Conservation (phyloP, 2,113 vertebrate species). For the Psettodes erumei region DNA sequence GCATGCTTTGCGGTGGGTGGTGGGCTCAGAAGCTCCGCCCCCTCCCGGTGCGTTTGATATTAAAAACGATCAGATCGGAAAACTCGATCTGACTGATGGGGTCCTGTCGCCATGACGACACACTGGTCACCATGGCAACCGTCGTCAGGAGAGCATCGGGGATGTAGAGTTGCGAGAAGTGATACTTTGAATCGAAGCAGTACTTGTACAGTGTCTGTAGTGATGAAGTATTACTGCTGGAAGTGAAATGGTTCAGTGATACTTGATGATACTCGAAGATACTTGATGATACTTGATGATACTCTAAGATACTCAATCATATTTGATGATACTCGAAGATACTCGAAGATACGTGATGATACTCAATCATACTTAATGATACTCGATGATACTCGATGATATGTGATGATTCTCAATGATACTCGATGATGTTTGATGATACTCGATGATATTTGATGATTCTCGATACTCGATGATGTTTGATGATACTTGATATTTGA, state of each 20-base stretch:
- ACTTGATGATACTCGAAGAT: no score
- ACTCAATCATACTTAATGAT: no score
- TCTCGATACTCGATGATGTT: no score
- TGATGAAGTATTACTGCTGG: neutral
- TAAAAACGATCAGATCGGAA: conserved; percentile 38
- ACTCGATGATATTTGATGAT: no score
- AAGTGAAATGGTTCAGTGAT: neutral
- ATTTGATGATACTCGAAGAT: no score
- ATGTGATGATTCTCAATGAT: no score
- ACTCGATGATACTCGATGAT: no score
- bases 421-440: no score
- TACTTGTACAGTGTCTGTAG: neutral
- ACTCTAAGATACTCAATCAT: no score
- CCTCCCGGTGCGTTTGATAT: conserved; percentile 25
- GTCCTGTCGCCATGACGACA: conserved; percentile 45
- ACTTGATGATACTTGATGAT: no score
- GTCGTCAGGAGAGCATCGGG: neutral
- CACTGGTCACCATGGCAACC: conserved; percentile 42
- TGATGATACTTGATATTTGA: no score
- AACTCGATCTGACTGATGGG: conserved; percentile 46
- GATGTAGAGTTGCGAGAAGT: neutral
- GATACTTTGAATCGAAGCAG: neutral
- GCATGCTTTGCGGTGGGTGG: conserved; percentile 31
- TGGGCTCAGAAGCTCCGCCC: conserved; percentile 38
- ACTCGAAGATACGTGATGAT: no score